phyloP scores from a whole-genome alignment of 2,113 vertebrate species.

The Seriola aureovittata region DNA sequence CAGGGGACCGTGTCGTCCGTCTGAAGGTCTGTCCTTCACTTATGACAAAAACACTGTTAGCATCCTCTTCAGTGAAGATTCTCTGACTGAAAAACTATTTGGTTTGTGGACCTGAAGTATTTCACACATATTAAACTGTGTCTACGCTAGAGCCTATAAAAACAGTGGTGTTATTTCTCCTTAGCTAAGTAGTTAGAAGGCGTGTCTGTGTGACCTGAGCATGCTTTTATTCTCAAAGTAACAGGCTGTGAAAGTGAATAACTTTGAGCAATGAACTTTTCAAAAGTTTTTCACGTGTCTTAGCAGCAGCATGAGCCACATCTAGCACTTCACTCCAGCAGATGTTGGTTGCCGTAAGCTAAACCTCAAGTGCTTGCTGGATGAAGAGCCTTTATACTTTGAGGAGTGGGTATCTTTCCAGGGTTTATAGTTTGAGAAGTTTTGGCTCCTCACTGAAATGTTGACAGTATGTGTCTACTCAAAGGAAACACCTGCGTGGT shows the following conservation, averaged over 20 bases:
- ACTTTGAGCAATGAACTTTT: slow-evolving; percentile 31
- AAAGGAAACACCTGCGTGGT: slow-evolving; percentile 71
- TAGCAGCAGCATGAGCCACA: slow-evolving; percentile 42
- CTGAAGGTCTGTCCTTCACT: slow-evolving; percentile 28
- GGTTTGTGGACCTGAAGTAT: slow-evolving; percentile 28
- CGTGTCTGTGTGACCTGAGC: slow-evolving; percentile 30
- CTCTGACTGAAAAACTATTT: slow-evolving; percentile 16
- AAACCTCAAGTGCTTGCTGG: slow-evolving; percentile 7
- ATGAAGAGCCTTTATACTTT: slow-evolving; percentile 24
- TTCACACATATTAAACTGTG: slow-evolving; percentile 55
- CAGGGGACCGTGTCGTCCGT: slow-evolving; percentile 20
- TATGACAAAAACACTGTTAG: background rate
- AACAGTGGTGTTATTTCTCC: slow-evolving; percentile 38
- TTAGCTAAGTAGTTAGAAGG: slow-evolving; percentile 22
- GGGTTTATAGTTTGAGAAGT: slow-evolving; percentile 47
- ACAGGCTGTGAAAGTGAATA: slow-evolving; percentile 53
- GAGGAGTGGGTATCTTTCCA: slow-evolving; percentile 7
- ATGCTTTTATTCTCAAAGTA: slow-evolving; percentile 41
- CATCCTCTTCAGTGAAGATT: slow-evolving; percentile 10
- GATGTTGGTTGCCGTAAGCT: slow-evolving; percentile 46
- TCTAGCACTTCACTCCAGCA: slow-evolving; percentile 16
- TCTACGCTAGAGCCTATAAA: slow-evolving; percentile 13
- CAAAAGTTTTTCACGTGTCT: slow-evolving; percentile 40
- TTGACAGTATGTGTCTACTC: slow-evolving; percentile 63
- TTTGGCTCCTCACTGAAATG: slow-evolving; percentile 62